phyloP scores from a whole-genome alignment of 23 tunicate species.

The Ascidia mentula region DNA sequence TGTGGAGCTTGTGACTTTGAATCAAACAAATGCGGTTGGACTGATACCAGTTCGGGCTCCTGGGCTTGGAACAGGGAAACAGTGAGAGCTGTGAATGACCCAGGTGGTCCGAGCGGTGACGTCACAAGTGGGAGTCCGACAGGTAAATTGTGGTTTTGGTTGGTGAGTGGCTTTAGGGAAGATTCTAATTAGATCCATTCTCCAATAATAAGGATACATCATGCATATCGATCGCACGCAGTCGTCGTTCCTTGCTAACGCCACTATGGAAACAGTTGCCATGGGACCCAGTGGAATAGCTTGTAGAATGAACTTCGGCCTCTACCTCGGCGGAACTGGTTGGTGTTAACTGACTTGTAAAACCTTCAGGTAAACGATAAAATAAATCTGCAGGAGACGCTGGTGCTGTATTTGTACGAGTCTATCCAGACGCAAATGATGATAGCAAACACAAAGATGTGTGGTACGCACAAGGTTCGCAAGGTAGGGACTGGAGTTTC shows the following conservation, averaged over 20 bases:
- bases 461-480: slow-evolving; percentile 81
- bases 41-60: slow-evolving; percentile 71
- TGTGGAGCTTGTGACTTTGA: slow-evolving; percentile 88
- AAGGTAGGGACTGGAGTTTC: slow-evolving; percentile 73
- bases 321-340: slow-evolving; percentile 84
- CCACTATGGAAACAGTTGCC: slow-evolving; percentile 75
- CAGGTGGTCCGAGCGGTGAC: slow-evolving; percentile 67
- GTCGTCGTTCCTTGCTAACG: slow-evolving; percentile 73
- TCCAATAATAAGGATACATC: slow-evolving; percentile 47
- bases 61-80: slow-evolving; percentile 87
- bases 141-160: slow-evolving; percentile 29
- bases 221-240: slow-evolving; percentile 79
- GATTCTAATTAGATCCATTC: not conserved
- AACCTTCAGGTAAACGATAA: not conserved
- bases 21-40: slow-evolving; percentile 83
- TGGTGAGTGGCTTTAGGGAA: not conserved
- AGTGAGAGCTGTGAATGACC: slow-evolving; percentile 42
- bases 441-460: slow-evolving; percentile 55
- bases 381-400: slow-evolving; percentile 59
- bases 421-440: slow-evolving; percentile 79
- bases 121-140: slow-evolving; percentile 45
- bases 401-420: slow-evolving; percentile 71
- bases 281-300: slow-evolving; percentile 78
- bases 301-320: slow-evolving; percentile 70
- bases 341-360: not conserved